Percentiles rank a stretch among this genome's conserved stretches.
phyloP scores from a whole-genome alignment of 2,797 vertebrate species.

The Rhinoraja longicauda region DNA sequence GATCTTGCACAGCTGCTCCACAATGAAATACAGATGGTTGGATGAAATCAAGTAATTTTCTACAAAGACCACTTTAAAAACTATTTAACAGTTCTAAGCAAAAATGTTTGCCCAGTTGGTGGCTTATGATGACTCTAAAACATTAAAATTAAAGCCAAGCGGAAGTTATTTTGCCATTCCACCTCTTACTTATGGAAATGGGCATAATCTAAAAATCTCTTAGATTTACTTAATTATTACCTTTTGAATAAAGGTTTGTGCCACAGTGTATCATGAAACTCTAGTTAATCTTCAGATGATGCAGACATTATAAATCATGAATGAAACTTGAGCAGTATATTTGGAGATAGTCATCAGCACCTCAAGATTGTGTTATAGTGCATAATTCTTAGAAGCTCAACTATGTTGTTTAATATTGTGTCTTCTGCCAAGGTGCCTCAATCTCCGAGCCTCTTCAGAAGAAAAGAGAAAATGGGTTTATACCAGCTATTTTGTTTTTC shows the following conservation, averaged over 20 bases:
- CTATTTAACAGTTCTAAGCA: conserved; percentile 24
- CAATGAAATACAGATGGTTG: conserved; percentile 33
- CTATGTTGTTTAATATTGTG: conserved; percentile 2
- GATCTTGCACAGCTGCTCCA: conserved; percentile 26
- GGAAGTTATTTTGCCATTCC: conserved; percentile 31
- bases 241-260: not conserved
- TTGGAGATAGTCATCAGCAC: not conserved
- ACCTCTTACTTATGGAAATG: conserved; percentile 12
- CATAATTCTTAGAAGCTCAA: not conserved
- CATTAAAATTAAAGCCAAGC: conserved; percentile 31
- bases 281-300: conserved; percentile 9
- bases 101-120: conserved; percentile 31
- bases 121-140: conserved; percentile 3
- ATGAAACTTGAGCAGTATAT: conserved; percentile 11
- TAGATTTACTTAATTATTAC: conserved; percentile 8
- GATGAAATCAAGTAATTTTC: conserved; percentile 27
- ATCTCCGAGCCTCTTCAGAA: not conserved
- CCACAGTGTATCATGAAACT: not conserved
- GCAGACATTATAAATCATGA: not conserved
- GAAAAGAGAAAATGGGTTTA: not conserved
- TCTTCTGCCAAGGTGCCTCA: not conserved
- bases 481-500: not conserved
- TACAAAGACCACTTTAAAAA: conserved; percentile 35
- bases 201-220: not conserved
- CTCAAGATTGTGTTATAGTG: not conserved